Conservation (phyloP, 2,888 invertebrate genomes). For the Ectobius pallidus region DNA sequence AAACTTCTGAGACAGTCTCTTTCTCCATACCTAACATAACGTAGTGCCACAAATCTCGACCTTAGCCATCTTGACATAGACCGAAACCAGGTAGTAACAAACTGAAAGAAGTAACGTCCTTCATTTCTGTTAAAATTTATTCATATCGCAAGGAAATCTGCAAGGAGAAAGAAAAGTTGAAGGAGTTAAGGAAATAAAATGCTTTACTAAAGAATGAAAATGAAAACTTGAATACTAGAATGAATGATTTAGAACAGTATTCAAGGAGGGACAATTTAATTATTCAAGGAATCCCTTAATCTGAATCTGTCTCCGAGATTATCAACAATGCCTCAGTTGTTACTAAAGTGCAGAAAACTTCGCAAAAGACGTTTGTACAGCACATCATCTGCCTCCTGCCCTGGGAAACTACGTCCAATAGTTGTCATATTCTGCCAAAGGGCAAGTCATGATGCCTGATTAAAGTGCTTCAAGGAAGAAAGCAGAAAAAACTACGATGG, state of each 20-base stretch:
- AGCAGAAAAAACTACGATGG: neutral
- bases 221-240: neutral
- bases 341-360: neutral
- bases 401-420: neutral
- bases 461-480: neutral
- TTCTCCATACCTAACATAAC: no score
- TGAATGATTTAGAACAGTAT: neutral
- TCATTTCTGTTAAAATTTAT: neutral
- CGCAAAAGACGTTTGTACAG: neutral
- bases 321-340: neutral
- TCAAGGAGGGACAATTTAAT: neutral
- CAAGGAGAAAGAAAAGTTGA: neutral
- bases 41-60: no score
- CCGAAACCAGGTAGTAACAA: no score
- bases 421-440: neutral
- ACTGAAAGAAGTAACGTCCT: neutral
- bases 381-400: neutral
- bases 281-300: neutral
- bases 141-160: neutral
- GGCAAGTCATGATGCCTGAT: neutral
- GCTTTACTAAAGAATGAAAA: neutral
- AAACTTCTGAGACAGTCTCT: no score
- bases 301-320: neutral
- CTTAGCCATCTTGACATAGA: no score
- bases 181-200: neutral